Evolutionary conservation across 2,888 invertebrate genomes (phyloP).

Genomic region (Erebia palarica): DNA sequence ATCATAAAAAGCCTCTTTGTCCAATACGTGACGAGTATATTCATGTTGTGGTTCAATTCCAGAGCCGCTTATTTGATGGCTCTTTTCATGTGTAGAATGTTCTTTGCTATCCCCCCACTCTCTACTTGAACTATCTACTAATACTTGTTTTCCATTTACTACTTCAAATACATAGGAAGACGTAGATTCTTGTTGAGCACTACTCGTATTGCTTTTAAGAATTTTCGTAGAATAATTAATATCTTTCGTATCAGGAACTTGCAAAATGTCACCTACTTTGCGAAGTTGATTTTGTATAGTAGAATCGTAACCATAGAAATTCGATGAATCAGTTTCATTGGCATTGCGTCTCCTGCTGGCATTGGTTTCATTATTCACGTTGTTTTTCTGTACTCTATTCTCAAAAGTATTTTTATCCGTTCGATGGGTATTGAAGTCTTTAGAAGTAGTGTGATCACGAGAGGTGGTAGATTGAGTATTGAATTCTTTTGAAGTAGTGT

Average conservation of each 20-base stretch:
- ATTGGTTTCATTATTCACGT: conserved; percentile 50
- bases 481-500: conserved; percentile 30
- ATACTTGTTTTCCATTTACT: conserved; percentile 83
- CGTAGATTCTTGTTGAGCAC: conserved; percentile 83
- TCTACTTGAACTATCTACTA: conserved; percentile 82
- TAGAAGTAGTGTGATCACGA: conserved; percentile 36
- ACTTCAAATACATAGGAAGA: conserved; percentile 85
- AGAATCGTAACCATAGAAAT: conserved; percentile 74
- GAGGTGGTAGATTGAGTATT: conserved; percentile 20
- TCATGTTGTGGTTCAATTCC: conserved; percentile 82
- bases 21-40: conserved; percentile 78
- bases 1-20: conserved; percentile 82
- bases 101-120: conserved; percentile 82
- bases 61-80: conserved; percentile 80
- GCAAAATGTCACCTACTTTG: conserved; percentile 73
- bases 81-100: conserved; percentile 77
- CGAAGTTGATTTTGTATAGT: conserved; percentile 72
- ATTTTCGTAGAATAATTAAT: conserved; percentile 75
- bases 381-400: conserved; percentile 49
- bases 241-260: conserved; percentile 64
- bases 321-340: conserved; percentile 71
- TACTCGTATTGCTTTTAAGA: conserved; percentile 81
- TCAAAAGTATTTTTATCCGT: conserved; percentile 34
- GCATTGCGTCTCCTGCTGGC: conserved; percentile 56
- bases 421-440: conserved; percentile 17